Evolutionary conservation across 2,113 vertebrate species (phyloP), one percentile per base, ranked within the genome.

Genomic region (Quiscalus mexicanus): DNA sequence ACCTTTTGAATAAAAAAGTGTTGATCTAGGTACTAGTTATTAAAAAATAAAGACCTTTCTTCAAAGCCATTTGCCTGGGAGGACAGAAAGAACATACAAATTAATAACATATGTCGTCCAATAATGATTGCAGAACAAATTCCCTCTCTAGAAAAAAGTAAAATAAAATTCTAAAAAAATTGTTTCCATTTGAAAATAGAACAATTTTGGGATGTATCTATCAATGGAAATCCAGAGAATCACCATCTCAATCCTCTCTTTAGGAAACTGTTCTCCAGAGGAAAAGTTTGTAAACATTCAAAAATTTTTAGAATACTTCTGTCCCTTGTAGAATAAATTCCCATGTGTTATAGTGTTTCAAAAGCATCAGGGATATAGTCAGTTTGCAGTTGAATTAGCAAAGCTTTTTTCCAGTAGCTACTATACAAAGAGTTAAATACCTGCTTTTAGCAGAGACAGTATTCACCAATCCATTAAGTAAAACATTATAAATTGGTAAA

Each of bases 1-100:
- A 64, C 74, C 20, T 85, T 95, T 67, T 91, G 42, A 96, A 42
- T 62, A 89, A 97, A 73, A 41, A 78, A 85, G 59, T 21, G 45
- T 87, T 87, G 50, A 87, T 87, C 68, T 69, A 71, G 55, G 68
- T 25, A 58, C 27, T 52, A 45, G 15, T 71, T 94, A 89, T 84
- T 67, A 35, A 67, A 76, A 96, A 87, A 62, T 25, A 90, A 80
- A 65, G 33, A 71, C 30, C 42, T 74, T 71, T 80, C 47, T 58
- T 85, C 70, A 77, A 53, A 94, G 79, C 23, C 31, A 70, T 35
- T 4, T 53, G 28, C n/a, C 44, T 89, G 28, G 15, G 13, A 87
- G 24, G 22, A 84, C 2, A 96, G 62, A 94, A 89, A 65, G 59
- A 93, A 92, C 18, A 70, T 58, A 42, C 5, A 37, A 89, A 85